Conservation (phyloP, 1,140 invertebrate species). For the Meloidogyne floridensis region DNA sequence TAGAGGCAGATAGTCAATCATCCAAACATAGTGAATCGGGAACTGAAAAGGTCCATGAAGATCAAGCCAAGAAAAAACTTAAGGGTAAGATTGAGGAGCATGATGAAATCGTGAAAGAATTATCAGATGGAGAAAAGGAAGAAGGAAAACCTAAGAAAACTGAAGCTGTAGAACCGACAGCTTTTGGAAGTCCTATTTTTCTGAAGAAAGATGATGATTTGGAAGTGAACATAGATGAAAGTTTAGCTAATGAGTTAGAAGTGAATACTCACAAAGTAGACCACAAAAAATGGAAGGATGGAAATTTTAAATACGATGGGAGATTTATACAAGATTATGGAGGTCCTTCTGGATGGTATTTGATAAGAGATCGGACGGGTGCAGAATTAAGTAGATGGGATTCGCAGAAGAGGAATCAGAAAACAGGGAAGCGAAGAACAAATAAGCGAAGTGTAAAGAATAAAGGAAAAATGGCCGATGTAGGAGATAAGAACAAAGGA, state of each 20-base stretch:
- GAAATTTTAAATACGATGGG: not conserved
- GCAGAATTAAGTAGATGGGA: no score
- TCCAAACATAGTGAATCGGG: not conserved
- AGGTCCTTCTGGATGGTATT: no score
- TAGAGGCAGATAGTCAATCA: not conserved
- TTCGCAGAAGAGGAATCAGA: no score
- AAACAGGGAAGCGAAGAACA: no score
- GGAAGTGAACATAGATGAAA: not conserved
- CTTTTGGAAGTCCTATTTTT: not conserved
- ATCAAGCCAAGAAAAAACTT: not conserved
- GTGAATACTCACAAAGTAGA: not conserved
- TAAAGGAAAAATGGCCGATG: no score
- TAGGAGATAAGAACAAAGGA: no score
- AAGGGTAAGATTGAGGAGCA: not conserved
- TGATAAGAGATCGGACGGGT: no score
- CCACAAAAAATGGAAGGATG: not conserved
- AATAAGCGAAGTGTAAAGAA: no score
- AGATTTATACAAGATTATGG: not conserved
- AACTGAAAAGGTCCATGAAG: not conserved
- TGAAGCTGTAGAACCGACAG: not conserved
- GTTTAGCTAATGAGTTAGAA: not conserved
- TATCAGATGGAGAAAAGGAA: not conserved
- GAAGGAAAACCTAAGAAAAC: not conserved
- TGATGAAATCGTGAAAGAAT: not conserved
- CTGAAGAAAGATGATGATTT: not conserved